phyloP scores from a whole-genome alignment of 1,140 invertebrate genomes.

The Paraescarpia echinospica region DNA sequence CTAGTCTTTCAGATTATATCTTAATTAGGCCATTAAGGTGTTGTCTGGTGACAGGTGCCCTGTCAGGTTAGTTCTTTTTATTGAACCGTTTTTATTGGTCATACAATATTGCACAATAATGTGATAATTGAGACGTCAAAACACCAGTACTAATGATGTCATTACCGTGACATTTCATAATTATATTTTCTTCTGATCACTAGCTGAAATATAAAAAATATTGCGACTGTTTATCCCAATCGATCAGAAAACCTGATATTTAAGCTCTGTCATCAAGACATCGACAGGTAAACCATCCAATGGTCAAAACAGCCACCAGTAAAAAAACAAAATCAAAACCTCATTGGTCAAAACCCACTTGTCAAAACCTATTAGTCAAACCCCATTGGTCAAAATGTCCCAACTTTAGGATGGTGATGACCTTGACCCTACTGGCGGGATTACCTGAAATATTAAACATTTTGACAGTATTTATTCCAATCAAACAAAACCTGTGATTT shows the following conservation, averaged over 20 bases:
- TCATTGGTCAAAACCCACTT: neutral
- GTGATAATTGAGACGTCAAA: neutral
- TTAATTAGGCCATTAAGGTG: neutral
- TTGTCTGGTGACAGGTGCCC: neutral
- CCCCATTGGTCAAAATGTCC: no score
- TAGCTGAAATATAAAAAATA: neutral
- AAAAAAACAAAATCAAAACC: neutral
- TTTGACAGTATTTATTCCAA: no score
- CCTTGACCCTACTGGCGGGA: neutral
- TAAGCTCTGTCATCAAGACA: no score
- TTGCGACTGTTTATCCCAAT: no score
- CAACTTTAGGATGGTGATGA: neutral
- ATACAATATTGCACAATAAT: neutral
- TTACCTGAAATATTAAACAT: no score
- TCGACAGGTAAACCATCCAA: no score
- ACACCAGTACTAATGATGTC: neutral
- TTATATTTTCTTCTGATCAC: neutral
- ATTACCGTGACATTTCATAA: neutral
- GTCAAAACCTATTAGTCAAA: neutral
- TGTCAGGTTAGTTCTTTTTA: neutral
- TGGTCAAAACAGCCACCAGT: no score
- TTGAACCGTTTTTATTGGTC: neutral
- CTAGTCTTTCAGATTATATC: neutral
- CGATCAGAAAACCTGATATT: no score
- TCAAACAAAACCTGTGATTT: no score